Percentiles rank a stretch among this genome's conserved stretches.
phyloP scores from a whole-genome alignment of 2,113 vertebrate species.

The Dicerorhinus sumatrensis region DNA sequence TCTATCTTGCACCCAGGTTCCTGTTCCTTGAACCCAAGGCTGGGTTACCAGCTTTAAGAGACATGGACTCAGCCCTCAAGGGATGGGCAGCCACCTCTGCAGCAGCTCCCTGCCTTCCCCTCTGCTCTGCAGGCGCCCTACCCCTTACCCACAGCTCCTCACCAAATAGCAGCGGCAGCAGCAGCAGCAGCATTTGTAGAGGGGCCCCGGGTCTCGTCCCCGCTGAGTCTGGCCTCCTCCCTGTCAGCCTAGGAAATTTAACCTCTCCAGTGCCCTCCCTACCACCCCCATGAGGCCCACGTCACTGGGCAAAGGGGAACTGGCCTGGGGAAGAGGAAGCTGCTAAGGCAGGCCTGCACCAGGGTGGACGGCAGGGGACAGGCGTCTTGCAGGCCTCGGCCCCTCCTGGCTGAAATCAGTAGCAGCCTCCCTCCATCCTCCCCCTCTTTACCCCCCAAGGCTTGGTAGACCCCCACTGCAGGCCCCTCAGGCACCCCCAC shows the following conservation, averaged over 20 bases:
- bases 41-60: neutral
- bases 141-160: neutral
- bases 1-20: neutral
- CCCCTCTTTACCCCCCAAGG: accelerated
- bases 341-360: neutral
- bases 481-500: neutral
- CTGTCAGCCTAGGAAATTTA: neutral
- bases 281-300: accelerated
- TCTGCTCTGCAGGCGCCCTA: neutral
- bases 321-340: neutral
- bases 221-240: neutral
- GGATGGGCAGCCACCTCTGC: neutral
- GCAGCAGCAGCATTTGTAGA: neutral
- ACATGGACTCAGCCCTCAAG: neutral
- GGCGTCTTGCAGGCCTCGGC: neutral
- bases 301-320: neutral
- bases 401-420: neutral
- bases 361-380: neutral
- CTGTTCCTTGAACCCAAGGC: neutral
- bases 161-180: neutral
- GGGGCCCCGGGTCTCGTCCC: neutral
- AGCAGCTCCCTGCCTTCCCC: neutral
- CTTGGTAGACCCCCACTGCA: neutral
- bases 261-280: neutral
- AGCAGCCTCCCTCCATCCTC: too few species aligned